Percentiles rank a stretch among this genome's conserved stretches.
Conservation (phyloP, 2,888 invertebrate genomes). For the Alloplasta piceator region DNA sequence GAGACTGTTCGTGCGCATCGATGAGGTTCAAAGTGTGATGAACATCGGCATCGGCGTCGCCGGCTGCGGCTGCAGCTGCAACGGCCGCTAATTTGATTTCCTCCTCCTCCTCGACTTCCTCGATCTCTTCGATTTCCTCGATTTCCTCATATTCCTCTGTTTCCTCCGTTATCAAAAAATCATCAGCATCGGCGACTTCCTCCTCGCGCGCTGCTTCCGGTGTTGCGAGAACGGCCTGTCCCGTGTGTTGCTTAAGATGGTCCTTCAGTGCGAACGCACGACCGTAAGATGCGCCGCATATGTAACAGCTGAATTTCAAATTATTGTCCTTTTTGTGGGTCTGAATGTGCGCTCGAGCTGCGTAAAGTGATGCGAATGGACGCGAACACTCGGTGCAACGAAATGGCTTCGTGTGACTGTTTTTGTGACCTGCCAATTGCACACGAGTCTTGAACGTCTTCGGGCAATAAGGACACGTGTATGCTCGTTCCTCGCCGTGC, state of each 20-base stretch:
- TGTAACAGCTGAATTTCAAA: constrained; percentile 88
- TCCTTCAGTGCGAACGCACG: constrained; percentile 90
- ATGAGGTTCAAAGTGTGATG: no score
- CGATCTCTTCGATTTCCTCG: constrained; percentile 61
- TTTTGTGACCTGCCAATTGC: constrained; percentile 91
- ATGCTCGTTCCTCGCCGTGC: constrained; percentile 90
- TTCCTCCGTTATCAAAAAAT: constrained; percentile 76
- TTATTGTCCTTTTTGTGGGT: constrained; percentile 89
- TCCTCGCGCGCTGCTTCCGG: constrained; percentile 80
- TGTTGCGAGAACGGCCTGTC: constrained; percentile 78
- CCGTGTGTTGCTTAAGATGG: constrained; percentile 88
- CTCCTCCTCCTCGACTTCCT: constrained; percentile 55
- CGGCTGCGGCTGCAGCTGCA: constrained; percentile 39
- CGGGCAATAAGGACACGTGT: constrained; percentile 90
- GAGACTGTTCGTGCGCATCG: no score
- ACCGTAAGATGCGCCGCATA: constrained; percentile 91
- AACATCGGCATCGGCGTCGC: no score
- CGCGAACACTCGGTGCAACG: constrained; percentile 89
- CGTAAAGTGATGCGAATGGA: constrained; percentile 91
- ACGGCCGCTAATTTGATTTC: constrained; percentile 50
- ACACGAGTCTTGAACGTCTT: constrained; percentile 93
- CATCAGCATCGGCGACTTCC: constrained; percentile 77
- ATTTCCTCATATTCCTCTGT: constrained; percentile 67
- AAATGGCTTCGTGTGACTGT: constrained; percentile 92
- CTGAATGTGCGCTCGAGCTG: constrained; percentile 90